Percentiles rank a stretch among this genome's conserved stretches.
Evolutionary conservation across 2,797 vertebrate genomes (phyloP).

Genomic region (Xiphophorus birchmanni): DNA sequence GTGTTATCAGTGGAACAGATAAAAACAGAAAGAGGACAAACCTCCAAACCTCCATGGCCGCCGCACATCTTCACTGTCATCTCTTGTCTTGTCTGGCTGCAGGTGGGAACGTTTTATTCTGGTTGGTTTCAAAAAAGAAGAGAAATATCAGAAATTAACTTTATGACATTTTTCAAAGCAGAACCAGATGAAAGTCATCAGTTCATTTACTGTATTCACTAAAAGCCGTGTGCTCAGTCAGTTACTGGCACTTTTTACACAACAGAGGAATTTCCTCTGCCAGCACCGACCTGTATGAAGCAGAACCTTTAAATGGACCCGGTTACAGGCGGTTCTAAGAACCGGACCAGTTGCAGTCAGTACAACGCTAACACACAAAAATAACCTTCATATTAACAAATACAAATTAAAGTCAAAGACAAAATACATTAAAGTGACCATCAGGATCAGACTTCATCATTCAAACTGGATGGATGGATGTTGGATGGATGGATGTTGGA

Average conservation of each 20-base stretch:
- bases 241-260: no score
- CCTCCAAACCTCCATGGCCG: slow-evolving; percentile 52
- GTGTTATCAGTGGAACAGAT: neutral
- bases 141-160: neutral
- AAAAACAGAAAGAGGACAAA: neutral
- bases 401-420: no score
- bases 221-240: neutral
- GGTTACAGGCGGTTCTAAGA: no score
- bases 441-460: no score
- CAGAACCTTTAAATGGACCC: neutral
- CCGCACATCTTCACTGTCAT: slow-evolving; percentile 57
- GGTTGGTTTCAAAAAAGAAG: slow-evolving; percentile 28
- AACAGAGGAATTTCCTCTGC: neutral
- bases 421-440: no score
- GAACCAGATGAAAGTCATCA: neutral
- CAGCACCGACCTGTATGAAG: no score
- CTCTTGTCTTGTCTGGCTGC: slow-evolving; percentile 63
- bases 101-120: slow-evolving; percentile 71
- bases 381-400: neutral
- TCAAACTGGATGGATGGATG: no score
- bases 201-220: neutral
- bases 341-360: no score
- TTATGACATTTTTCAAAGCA: neutral
- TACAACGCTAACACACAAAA: neutral
- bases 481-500: no score